These are phyloP conservation scores for Temnothorax longispinosus DNA, from an alignment of 1,140 invertebrate genomes.

Conservation along the genomic window DNA sequence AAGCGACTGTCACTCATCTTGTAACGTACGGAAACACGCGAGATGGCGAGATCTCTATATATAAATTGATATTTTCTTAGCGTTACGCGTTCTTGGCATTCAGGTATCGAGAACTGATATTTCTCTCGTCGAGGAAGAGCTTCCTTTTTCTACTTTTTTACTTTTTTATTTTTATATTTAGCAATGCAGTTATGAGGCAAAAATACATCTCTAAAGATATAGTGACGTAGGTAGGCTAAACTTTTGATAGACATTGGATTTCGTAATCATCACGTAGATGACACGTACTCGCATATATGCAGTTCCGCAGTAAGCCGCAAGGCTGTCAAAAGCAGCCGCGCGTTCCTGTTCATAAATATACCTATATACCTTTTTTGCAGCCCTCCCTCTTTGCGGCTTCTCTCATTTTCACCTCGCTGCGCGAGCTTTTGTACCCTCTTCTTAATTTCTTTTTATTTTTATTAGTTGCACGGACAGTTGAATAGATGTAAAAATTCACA, in stretches of 20 bases:
- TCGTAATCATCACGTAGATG: constrained; percentile 13
- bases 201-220: background rate
- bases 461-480: background rate
- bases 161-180: background rate
- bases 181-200: background rate
- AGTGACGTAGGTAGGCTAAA: too few species aligned
- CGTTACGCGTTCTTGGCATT: background rate
- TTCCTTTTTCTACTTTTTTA: background rate
- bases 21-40: background rate
- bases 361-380: background rate
- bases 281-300: background rate
- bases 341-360: constrained; percentile 55
- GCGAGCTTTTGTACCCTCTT: background rate
- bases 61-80: constrained; percentile 8
- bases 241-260: background rate
- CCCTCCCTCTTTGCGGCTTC: background rate
- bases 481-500: constrained; percentile 1
- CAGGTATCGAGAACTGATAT: background rate
- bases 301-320: background rate
- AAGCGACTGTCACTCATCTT: constrained; percentile 1
- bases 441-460: constrained; percentile 12
- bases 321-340: constrained; percentile 69
- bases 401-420: constrained; percentile 8
- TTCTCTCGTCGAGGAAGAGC: background rate
- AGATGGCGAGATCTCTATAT: background rate